These are phyloP conservation scores for Panopea generosa DNA, from an alignment of 2,888 invertebrate species.

Conservation along the genomic window DNA sequence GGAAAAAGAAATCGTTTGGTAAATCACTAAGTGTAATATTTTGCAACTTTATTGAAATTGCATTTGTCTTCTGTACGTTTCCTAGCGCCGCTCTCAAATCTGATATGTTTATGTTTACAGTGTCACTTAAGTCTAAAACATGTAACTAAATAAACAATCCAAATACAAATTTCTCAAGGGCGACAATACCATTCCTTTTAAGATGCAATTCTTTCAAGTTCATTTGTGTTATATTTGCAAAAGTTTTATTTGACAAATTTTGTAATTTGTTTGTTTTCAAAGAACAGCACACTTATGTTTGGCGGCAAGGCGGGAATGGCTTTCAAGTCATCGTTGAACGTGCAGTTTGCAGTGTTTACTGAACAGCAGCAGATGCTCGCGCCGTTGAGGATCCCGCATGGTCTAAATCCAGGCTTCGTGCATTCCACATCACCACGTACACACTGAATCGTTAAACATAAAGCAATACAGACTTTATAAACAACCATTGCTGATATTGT, in stretches of 20 bases:
- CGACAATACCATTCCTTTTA: constrained; percentile 4
- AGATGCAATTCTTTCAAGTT: neutral
- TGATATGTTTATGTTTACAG: constrained; percentile 1
- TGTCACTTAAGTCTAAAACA: neutral
- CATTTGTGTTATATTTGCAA: too few species aligned
- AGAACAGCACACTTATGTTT: constrained; percentile 1
- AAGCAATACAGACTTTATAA: too few species aligned
- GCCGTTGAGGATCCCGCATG: too few species aligned
- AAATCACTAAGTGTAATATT: neutral
- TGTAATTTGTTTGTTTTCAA: neutral
- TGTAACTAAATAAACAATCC: neutral
- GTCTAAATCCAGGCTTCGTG: too few species aligned
- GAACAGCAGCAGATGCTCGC: too few species aligned
- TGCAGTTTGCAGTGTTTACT: too few species aligned
- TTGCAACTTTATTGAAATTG: neutral
- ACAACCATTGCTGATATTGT: too few species aligned
- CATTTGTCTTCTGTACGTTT: neutral
- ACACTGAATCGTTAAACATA: too few species aligned
- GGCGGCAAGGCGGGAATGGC: constrained; percentile 8
- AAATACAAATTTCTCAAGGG: neutral
- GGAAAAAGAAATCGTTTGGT: neutral
- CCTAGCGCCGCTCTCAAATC: constrained; percentile 9
- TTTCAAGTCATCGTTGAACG: constrained; percentile 1
- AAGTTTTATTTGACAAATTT: constrained; percentile 1
- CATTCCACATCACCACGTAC: too few species aligned